These are phyloP conservation scores for Caenorhabditis becei DNA, from an alignment of 2,888 invertebrate species.

Conservation along the genomic window DNA sequence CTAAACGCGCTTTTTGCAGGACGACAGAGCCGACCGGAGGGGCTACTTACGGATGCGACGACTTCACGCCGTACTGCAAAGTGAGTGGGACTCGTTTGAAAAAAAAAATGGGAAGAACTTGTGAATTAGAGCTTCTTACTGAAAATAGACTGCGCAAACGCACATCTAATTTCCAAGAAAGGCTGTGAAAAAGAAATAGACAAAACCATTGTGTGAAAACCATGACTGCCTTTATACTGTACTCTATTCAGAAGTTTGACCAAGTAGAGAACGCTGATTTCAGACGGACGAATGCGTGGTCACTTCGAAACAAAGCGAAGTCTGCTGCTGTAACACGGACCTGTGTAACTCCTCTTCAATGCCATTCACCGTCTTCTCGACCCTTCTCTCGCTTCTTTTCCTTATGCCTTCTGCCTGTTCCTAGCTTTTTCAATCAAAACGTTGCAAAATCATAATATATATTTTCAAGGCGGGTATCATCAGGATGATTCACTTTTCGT, in stretches of 20 bases:
- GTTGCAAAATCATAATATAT: not conserved
- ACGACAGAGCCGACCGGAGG: conserved; percentile 52
- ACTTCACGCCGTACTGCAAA: conserved; percentile 61
- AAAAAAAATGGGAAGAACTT: not conserved
- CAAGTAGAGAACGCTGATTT: conserved; percentile 7
- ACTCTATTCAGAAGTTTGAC: not conserved
- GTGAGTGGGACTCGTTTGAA: conserved; percentile 18
- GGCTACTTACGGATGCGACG: conserved; percentile 62
- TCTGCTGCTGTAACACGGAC: conserved; percentile 59
- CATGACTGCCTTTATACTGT: too few species aligned
- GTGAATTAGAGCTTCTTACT: not conserved
- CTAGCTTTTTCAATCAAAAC: not conserved
- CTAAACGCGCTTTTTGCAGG: conserved; percentile 42
- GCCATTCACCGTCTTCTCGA: conserved; percentile 16
- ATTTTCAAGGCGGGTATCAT: conserved; percentile 27
- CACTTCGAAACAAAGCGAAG: conserved; percentile 53
- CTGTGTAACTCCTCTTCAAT: conserved; percentile 49
- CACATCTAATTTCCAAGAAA: too few species aligned
- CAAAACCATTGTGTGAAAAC: too few species aligned
- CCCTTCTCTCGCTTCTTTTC: conserved; percentile 16
- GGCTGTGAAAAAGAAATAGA: too few species aligned
- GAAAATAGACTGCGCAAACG: too few species aligned
- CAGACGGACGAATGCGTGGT: conserved; percentile 60
- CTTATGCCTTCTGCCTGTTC: not conserved
- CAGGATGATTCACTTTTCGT: conserved; percentile 35